Evolutionary conservation across 1,140 invertebrate species (phyloP).

Genomic region (Patella vulgata): DNA sequence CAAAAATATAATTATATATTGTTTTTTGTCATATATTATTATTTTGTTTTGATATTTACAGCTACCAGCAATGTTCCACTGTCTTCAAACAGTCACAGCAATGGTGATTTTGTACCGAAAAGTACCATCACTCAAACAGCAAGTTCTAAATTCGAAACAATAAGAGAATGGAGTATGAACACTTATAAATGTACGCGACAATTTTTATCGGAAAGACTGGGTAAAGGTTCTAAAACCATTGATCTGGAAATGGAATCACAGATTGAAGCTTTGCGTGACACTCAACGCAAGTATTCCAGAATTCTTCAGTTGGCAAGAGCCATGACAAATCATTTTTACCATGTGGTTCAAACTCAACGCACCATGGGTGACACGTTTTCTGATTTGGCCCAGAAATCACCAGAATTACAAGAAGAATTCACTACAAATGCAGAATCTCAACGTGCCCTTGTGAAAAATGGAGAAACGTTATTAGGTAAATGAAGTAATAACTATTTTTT

Average conservation of each 20-base stretch:
- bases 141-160: constrained; percentile 76
- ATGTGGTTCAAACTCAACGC: constrained; percentile 86
- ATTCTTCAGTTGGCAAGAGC: constrained; percentile 85
- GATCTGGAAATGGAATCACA: constrained; percentile 91
- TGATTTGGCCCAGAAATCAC: constrained; percentile 93
- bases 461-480: constrained; percentile 81
- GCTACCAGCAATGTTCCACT: constrained; percentile 66
- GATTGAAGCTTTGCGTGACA: constrained; percentile 90
- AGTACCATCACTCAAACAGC: constrained; percentile 48
- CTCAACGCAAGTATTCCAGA: constrained; percentile 92
- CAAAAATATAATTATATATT: too few species aligned
- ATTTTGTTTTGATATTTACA: constrained; percentile 43
- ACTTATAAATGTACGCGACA: constrained; percentile 98
- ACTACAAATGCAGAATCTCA: constrained; percentile 95
- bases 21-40: too few species aligned
- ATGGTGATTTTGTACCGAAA: constrained; percentile 56
- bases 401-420: constrained; percentile 94
- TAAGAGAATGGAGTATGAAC: constrained; percentile 96
- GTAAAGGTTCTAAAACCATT: constrained; percentile 88
- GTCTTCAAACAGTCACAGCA: constrained; percentile 60
- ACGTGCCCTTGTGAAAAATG: constrained; percentile 91
- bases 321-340: constrained; percentile 87
- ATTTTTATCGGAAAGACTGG: constrained; percentile 92
- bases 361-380: constrained; percentile 87
- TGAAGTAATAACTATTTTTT: background rate